These are phyloP conservation scores for Sceloporus undulatus DNA, from an alignment of 2,113 vertebrate genomes.

Conservation along the genomic window DNA sequence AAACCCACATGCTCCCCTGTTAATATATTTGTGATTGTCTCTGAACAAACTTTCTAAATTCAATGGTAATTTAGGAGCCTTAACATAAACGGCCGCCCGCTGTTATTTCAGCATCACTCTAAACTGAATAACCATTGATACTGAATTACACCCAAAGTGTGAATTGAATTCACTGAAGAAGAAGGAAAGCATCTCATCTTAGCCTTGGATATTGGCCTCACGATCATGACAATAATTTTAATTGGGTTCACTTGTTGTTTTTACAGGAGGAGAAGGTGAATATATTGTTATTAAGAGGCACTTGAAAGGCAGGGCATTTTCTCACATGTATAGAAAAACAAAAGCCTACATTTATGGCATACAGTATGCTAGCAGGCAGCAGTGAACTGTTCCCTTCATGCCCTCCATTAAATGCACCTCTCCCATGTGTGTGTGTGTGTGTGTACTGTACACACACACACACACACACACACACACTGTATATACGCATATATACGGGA, in stretches of 20 bases:
- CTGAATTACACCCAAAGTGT: background rate
- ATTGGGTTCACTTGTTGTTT: constrained; percentile 13
- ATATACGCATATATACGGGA: no score
- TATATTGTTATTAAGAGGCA: background rate
- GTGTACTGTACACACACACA: no score
- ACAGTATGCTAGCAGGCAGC: no score
- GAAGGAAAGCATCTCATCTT: background rate
- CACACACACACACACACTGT: no score
- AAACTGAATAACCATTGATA: background rate
- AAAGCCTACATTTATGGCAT: no score
- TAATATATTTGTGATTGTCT: constrained; percentile 15
- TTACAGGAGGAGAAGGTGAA: background rate
- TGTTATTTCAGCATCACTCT: constrained; percentile 1
- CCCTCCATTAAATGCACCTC: background rate
- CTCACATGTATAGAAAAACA: background rate
- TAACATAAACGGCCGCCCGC: background rate
- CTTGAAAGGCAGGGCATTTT: background rate
- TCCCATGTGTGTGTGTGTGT: background rate
- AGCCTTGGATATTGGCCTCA: background rate
- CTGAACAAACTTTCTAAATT: constrained; percentile 13
- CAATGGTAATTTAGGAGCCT: constrained; percentile 1
- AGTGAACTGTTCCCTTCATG: no score
- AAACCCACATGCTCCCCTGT: background rate
- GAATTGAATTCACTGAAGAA: constrained; percentile 4
- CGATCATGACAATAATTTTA: background rate